A percentile compares a stretch with the other conserved stretches of the same genome.
phyloP scores from a whole-genome alignment of 2,113 vertebrate genomes.

The Podarcis raffonei region DNA sequence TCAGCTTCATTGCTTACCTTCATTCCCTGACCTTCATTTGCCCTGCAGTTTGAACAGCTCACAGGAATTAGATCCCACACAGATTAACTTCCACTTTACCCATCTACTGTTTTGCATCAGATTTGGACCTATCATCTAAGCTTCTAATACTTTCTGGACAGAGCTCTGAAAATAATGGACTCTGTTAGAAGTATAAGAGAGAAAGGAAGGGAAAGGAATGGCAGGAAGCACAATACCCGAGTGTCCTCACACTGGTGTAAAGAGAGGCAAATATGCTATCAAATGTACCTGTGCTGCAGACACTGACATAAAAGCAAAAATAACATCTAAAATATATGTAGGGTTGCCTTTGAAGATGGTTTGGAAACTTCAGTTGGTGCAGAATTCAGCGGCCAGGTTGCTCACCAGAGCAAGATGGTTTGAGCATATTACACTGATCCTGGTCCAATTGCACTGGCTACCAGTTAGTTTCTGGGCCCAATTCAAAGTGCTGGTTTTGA shows the following conservation, averaged over 20 bases:
- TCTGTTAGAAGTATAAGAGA: slow-evolving; percentile 24
- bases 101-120: background rate
- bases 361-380: too few species aligned
- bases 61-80: background rate
- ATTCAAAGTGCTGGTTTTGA: too few species aligned
- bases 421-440: too few species aligned
- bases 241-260: background rate
- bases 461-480: too few species aligned
- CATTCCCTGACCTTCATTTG: slow-evolving; percentile 8
- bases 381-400: too few species aligned
- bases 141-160: background rate
- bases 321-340: background rate
- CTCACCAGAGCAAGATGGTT: too few species aligned
- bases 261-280: background rate
- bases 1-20: background rate
- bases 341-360: too few species aligned
- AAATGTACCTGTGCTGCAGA: background rate
- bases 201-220: slow-evolving; percentile 9
- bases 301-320: background rate
- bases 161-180: slow-evolving; percentile 20
- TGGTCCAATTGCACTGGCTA: too few species aligned
- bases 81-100: slow-evolving; percentile 19
- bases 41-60: slow-evolving; percentile 9
- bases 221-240: background rate
- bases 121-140: slow-evolving; percentile 41